Percentiles rank a stretch among this genome's conserved stretches.
These are phyloP conservation scores for Rhea pennata DNA, from an alignment of 2,113 vertebrate genomes.

Conservation along the genomic window DNA sequence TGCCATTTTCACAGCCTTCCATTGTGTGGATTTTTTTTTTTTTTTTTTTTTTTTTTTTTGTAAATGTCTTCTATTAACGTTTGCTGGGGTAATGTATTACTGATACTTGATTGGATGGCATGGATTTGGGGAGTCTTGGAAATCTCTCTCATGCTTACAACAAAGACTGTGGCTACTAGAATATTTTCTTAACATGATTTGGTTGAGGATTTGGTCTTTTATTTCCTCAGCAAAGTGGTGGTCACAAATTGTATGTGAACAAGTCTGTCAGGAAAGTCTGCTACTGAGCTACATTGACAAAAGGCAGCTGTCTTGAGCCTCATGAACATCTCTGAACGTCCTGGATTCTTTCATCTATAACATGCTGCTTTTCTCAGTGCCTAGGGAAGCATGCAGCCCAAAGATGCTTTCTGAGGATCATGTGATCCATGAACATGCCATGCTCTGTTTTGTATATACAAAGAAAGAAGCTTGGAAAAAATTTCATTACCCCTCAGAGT, in stretches of 20 bases:
- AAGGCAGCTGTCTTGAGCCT: not conserved
- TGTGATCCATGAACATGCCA: not conserved
- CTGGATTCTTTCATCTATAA: conserved; percentile 8
- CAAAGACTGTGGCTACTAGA: not conserved
- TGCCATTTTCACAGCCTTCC: not conserved
- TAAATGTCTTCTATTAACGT: not conserved
- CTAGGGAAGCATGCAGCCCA: conserved; percentile 1
- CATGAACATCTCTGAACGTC: not conserved
- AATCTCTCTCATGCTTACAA: not conserved
- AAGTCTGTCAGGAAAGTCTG: not conserved
- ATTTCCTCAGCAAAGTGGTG: not conserved
- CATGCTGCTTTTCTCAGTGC: not conserved
- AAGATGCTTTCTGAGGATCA: not conserved
- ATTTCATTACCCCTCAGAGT: not conserved
- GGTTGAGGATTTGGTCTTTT: not conserved
- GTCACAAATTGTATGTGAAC: not conserved
- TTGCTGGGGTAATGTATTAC: not conserved
- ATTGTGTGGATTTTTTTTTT: rapidly evolving
- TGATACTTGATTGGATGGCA: not conserved
- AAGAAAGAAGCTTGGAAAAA: not conserved
- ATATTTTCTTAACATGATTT: not conserved
- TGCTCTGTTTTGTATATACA: not conserved
- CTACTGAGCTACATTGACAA: not conserved
- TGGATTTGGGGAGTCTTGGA: not conserved
- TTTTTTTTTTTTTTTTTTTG: not conserved